Evolutionary conservation across 2,113 vertebrate species (phyloP).

Genomic region (Ceyx cyanopectus): DNA sequence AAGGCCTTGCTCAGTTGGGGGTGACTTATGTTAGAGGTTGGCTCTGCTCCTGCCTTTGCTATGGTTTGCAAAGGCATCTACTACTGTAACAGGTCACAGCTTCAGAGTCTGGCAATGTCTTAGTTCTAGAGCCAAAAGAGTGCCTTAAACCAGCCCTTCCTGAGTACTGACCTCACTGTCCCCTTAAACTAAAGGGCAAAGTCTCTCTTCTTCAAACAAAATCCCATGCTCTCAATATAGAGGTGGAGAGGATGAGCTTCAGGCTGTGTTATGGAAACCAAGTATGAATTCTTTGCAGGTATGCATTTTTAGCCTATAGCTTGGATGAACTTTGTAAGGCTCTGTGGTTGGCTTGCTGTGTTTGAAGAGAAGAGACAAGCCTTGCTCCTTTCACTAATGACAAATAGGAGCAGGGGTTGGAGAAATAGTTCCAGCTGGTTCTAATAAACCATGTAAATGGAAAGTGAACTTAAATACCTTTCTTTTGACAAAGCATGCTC

Average conservation of each 20-base stretch:
- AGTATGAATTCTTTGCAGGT: not conserved
- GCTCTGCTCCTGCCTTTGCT: not conserved
- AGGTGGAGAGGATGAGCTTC: not conserved
- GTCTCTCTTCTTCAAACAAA: not conserved
- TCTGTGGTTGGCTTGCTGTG: not conserved
- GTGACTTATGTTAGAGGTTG: not conserved
- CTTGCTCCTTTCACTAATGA: not conserved
- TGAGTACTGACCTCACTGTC: not conserved
- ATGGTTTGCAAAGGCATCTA: not conserved
- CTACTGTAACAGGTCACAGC: not conserved
- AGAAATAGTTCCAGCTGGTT: slow-evolving; percentile 5
- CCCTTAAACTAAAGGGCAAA: not conserved
- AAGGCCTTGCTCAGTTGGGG: not conserved
- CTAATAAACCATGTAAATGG: not conserved
- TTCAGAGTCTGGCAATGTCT: not conserved
- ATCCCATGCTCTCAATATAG: not conserved
- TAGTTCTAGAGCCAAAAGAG: not conserved
- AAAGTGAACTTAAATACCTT: not conserved
- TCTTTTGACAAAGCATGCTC: not conserved
- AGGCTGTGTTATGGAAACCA: not conserved
- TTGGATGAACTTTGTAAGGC: not conserved
- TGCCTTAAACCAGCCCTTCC: not conserved
- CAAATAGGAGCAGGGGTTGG: not conserved
- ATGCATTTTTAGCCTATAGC: not conserved
- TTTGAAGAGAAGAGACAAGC: not conserved